Conservation (phyloP, 2,113 vertebrate species). For the Clinocottus analis region DNA sequence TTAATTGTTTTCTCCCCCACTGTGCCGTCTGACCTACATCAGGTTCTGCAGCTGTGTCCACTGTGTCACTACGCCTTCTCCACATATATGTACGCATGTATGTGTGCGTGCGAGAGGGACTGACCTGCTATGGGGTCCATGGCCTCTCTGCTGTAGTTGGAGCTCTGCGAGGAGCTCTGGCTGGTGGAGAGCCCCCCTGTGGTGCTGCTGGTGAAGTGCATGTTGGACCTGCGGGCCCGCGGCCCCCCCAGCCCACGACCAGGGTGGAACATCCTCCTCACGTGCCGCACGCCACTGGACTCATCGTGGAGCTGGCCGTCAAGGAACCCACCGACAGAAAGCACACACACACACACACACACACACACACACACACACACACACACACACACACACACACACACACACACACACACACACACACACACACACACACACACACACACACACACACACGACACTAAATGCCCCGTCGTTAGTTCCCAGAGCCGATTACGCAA, state of each 20-base stretch:
- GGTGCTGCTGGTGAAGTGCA: conserved; percentile 99
- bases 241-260: conserved; percentile 96
- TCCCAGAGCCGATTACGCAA: neutral
- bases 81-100: too few relatives aligned
- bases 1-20: neutral
- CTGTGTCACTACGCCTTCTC: too few relatives aligned
- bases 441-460: too few relatives aligned
- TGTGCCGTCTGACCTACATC: neutral
- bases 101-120: conserved; percentile 39
- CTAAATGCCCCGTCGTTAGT: neutral
- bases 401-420: too few relatives aligned
- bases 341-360: too few relatives aligned
- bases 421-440: too few relatives aligned
- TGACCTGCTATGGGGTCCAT: conserved; percentile 99
- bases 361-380: too few relatives aligned
- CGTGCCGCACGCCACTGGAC: conserved; percentile 98
- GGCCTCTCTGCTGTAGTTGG: conserved; percentile 99
- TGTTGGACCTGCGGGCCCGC: conserved; percentile 97
- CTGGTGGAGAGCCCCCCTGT: conserved; percentile 91
- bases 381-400: too few relatives aligned
- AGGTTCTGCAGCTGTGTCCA: neutral
- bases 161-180: conserved; percentile 94
- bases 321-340: too few relatives aligned
- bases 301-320: conserved; percentile 86
- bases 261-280: conserved; percentile 99